Conservation (phyloP, 2,888 invertebrate genomes). For the Ectemnius continuus region DNA sequence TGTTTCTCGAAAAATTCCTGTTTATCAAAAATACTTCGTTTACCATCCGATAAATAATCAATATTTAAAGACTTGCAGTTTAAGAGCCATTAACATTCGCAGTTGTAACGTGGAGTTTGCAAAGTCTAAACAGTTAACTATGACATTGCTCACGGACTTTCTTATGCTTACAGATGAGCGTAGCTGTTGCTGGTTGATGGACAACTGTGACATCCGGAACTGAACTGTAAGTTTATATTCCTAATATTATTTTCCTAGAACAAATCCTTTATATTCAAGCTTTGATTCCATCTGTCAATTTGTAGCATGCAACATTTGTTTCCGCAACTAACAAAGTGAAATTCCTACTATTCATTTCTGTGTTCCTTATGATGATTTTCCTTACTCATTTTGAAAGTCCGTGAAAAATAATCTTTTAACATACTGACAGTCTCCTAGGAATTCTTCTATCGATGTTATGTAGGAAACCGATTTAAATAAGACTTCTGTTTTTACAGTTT, state of each 20-base stretch:
- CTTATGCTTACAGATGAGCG: conserved; percentile 44
- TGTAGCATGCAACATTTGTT: no score
- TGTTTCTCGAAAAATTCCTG: no score
- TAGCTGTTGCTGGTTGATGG: conserved; percentile 47
- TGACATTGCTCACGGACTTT: conserved; percentile 20
- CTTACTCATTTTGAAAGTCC: conserved; percentile 26
- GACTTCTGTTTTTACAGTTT: conserved; percentile 30
- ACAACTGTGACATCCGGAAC: neutral
- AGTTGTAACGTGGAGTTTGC: neutral
- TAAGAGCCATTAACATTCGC: no score
- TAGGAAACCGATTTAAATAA: neutral
- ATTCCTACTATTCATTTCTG: no score
- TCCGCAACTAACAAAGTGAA: no score
- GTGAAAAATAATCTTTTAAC: conserved; percentile 8
- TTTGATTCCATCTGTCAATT: conserved; percentile 1
- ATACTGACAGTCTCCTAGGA: neutral
- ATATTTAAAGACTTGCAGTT: conserved; percentile 15
- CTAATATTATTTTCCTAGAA: neutral
- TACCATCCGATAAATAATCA: conserved; percentile 15
- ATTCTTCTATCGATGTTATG: no score
- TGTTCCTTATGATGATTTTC: conserved; percentile 3
- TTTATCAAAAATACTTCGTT: no score
- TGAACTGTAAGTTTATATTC: conserved; percentile 30
- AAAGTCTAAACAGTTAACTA: neutral
- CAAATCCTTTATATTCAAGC: no score